Evolutionary conservation across 2,888 invertebrate genomes (phyloP), one percentile per base, ranked within the genome.

Genomic region (Dryobota labecula): DNA sequence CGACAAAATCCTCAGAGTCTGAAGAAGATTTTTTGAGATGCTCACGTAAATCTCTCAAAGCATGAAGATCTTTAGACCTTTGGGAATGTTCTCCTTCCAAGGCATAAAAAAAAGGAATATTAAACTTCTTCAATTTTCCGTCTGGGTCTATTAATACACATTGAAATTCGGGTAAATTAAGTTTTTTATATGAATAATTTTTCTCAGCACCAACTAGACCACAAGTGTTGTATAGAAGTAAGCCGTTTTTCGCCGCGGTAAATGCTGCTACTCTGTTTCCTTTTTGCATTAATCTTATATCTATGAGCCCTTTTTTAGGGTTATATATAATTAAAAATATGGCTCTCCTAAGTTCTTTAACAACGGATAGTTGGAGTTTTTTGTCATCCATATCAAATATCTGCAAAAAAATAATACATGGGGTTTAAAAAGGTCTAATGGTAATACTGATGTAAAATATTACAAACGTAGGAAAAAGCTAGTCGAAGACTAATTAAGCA

Each of bases 251-350:
- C 58, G 98, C 97, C 0, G 99, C 98, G 58, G 98, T 98, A 91
- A 99, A 99, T 0, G 98, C 98, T 20, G 98, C 98, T 11, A 99
- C 98, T 92, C 98, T 97, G 18, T 98, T 97, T 0, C 99, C 99
- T 90, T 98, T 97, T 90, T 99, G 98, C 88, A 98, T 97, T 6
- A 98, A 97, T 97, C 99, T 99, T 72, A 99, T 98, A 93, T 99
- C 99, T 67, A 99, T 96, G 9, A 99, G 97, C 20, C 99, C 99
- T 90, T 99, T 97, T 84, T 98, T 98, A 0, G 99, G 98, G 9
- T 99, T 98, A 93, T 99, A 99, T 80, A 99, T 98, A 2, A 98
- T 97, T 68, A 99, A 96, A 92, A 99, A 99, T 62, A 98, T 95
- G 0, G 97, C 97, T 70, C 97, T 96, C 86, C 97, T 96, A 49